These are phyloP conservation scores for Carcinoscorpius rotundicauda DNA, from an alignment of 1,140 invertebrate genomes.

Conservation along the genomic window DNA sequence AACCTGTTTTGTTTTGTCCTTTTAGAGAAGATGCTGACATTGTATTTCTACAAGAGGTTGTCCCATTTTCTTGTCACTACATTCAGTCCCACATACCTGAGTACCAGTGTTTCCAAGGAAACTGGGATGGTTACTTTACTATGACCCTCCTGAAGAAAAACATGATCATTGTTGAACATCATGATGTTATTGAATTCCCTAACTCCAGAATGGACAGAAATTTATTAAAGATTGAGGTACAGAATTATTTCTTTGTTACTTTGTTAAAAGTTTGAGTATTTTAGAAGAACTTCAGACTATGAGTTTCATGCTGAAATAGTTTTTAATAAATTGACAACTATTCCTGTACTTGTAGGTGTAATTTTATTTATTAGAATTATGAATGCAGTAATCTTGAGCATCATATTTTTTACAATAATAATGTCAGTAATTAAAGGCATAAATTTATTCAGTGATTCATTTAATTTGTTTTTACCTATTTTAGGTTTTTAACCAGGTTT, in stretches of 20 bases:
- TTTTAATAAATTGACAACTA: too few species aligned
- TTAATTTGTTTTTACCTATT: too few species aligned
- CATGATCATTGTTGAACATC: slow-evolving; percentile 33
- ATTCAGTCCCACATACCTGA: slow-evolving; percentile 31
- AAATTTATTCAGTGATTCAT: too few species aligned
- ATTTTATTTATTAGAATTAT: too few species aligned
- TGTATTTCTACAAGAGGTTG: slow-evolving; percentile 50
- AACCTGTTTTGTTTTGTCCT: slow-evolving; percentile 16
- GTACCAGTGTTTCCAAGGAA: slow-evolving; percentile 33
- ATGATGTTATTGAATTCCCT: slow-evolving; percentile 36
- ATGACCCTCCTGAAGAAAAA: slow-evolving; percentile 38
- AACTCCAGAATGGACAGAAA: slow-evolving; percentile 41
- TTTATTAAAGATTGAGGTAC: slow-evolving; percentile 37
- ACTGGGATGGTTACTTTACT: slow-evolving; percentile 37
- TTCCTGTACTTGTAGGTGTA: too few species aligned
- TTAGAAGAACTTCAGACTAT: too few species aligned
- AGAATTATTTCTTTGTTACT: not conserved
- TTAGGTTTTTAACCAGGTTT: too few species aligned
- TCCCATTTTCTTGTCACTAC: slow-evolving; percentile 34
- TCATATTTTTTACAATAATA: too few species aligned
- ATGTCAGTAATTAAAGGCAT: too few species aligned
- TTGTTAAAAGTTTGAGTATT: slow-evolving; percentile 1
- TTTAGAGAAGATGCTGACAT: slow-evolving; percentile 44
- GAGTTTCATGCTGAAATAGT: too few species aligned
- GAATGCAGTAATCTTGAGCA: too few species aligned